Percentiles rank a stretch among this genome's conserved stretches.
phyloP scores from a whole-genome alignment of 2,113 vertebrate genomes.

The Crypturellus undulatus region DNA sequence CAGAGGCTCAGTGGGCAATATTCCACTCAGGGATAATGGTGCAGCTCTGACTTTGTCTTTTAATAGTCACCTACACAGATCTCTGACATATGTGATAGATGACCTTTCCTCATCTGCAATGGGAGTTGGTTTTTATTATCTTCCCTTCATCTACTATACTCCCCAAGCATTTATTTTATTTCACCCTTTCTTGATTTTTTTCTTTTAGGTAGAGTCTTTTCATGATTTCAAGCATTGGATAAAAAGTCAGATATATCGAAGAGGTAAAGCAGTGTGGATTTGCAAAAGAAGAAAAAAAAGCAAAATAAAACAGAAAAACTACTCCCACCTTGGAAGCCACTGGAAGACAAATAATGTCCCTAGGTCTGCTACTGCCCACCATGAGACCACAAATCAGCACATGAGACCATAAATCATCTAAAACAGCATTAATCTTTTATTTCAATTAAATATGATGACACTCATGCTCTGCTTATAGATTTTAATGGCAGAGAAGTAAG shows the following conservation, averaged over 20 bases:
- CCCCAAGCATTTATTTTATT: background rate
- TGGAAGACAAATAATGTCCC: accelerated
- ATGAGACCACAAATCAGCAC: background rate
- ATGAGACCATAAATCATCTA: background rate
- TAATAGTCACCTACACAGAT: background rate
- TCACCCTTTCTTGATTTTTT: background rate
- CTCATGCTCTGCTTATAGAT: background rate
- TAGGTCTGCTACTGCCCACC: background rate
- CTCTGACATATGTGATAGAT: background rate
- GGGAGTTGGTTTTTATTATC: background rate
- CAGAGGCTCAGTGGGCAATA: background rate
- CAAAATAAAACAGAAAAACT: background rate
- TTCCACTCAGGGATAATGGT: background rate
- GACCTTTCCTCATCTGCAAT: background rate
- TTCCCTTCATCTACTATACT: background rate
- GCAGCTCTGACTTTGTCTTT: background rate
- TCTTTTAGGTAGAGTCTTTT: background rate
- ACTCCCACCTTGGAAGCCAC: background rate
- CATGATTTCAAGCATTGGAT: background rate
- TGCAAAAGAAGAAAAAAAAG: background rate
- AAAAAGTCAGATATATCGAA: background rate
- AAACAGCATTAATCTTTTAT: background rate
- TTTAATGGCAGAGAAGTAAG: slow-evolving; percentile 15
- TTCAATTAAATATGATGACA: background rate
- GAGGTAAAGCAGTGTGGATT: background rate